Conservation (phyloP, 1,140 invertebrate genomes). For the Halictus rubicundus region DNA sequence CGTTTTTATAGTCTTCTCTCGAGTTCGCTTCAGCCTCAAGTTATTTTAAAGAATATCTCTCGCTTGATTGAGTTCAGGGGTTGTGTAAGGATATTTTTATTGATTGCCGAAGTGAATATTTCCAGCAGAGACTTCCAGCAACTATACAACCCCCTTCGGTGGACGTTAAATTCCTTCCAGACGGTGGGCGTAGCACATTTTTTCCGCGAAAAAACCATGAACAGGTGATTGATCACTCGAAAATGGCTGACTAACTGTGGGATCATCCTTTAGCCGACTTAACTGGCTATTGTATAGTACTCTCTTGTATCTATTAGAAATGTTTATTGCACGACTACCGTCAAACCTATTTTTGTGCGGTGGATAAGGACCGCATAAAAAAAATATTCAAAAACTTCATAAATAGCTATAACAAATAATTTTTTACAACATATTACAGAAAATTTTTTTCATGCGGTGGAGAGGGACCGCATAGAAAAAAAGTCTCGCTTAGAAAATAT, state of each 20-base stretch:
- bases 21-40: neutral
- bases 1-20: neutral
- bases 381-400: too few species aligned
- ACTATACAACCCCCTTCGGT: neutral
- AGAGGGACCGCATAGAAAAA: too few species aligned
- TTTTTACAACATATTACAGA: too few species aligned
- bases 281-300: neutral
- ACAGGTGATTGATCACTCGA: constrained; percentile 49
- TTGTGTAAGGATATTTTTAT: neutral
- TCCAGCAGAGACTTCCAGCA: neutral
- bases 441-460: too few species aligned
- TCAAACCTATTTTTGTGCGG: too few species aligned
- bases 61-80: neutral
- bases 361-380: too few species aligned
- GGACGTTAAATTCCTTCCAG: neutral
- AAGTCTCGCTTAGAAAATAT: too few species aligned
- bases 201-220: neutral
- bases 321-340: too few species aligned
- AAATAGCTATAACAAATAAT: too few species aligned
- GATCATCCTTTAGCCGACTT: constrained; percentile 46
- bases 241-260: constrained; percentile 61
- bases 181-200: constrained; percentile 12
- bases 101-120: constrained; percentile 3
- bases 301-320: too few species aligned
- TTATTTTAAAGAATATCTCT: neutral